phyloP scores from a whole-genome alignment of 2,113 vertebrate genomes.

The Trinectes maculatus region DNA sequence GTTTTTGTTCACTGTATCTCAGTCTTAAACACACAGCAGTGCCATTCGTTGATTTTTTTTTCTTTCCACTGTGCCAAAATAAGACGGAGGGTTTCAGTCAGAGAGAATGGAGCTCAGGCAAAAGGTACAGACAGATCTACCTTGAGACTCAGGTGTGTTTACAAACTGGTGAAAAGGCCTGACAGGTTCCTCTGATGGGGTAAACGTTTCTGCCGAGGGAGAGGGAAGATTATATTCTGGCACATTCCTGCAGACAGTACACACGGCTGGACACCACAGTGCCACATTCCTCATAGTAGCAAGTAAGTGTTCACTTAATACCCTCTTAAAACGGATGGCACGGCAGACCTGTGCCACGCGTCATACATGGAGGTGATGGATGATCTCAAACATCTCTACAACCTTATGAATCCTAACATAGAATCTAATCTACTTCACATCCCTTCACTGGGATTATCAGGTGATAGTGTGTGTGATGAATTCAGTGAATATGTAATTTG shows the following conservation, averaged over 20 bases:
- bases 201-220: conserved; percentile 18
- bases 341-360: conserved; percentile 53
- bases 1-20: conserved; percentile 29
- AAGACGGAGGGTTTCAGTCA: not conserved
- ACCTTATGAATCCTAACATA: conserved; percentile 14
- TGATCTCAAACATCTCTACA: conserved; percentile 24
- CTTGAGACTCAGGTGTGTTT: conserved; percentile 40
- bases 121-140: not conserved
- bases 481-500: conserved; percentile 44
- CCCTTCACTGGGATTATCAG: conserved; percentile 15
- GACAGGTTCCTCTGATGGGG: conserved; percentile 32
- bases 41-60: conserved; percentile 3
- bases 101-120: conserved; percentile 6
- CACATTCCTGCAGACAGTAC: conserved; percentile 57
- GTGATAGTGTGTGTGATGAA: conserved; percentile 35
- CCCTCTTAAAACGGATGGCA: conserved; percentile 48
- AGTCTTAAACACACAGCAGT: conserved; percentile 13
- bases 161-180: conserved; percentile 36
- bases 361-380: conserved; percentile 65
- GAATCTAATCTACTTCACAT: conserved; percentile 26
- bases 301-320: conserved; percentile 66
- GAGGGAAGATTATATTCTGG: conserved; percentile 51
- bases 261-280: conserved; percentile 56
- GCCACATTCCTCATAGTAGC: conserved; percentile 68
- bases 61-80: not conserved